These are phyloP conservation scores for Prunella fulvescens DNA, from an alignment of 2,113 vertebrate genomes.

Conservation along the genomic window DNA sequence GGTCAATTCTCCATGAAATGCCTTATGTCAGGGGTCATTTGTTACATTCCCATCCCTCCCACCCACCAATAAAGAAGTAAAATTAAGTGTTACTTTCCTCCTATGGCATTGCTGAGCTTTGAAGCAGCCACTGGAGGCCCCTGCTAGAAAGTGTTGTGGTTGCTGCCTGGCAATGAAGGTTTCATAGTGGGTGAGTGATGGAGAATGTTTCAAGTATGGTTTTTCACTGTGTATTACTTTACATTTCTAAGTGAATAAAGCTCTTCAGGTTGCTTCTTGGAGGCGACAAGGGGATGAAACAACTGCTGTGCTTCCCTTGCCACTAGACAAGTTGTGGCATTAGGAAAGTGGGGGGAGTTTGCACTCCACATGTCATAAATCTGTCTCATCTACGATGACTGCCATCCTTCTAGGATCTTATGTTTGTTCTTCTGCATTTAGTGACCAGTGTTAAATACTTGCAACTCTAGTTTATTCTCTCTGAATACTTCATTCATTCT, in stretches of 20 bases:
- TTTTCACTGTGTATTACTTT: not conserved
- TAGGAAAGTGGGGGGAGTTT: not conserved
- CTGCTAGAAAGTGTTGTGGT: not conserved
- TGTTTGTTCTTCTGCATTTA: not conserved
- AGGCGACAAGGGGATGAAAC: not conserved
- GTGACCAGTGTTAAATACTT: not conserved
- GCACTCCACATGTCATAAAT: not conserved
- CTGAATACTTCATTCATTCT: not conserved
- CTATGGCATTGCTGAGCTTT: not conserved
- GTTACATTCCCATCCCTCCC: slow-evolving; percentile 1
- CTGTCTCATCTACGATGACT: not conserved
- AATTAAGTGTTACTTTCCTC: slow-evolving; percentile 29
- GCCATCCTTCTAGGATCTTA: not conserved
- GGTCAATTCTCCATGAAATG: slow-evolving; percentile 64
- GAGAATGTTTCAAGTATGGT: not conserved
- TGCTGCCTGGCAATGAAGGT: not conserved
- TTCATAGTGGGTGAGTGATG: not conserved
- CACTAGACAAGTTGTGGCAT: not conserved
- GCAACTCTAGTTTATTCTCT: not conserved
- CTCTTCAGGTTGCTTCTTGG: not conserved
- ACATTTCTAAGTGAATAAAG: not conserved
- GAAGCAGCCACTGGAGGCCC: not conserved
- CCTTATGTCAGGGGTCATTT: slow-evolving; percentile 50
- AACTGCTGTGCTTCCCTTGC: not conserved
- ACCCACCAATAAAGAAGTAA: slow-evolving; percentile 27